Evolutionary conservation across 2,797 vertebrate genomes (phyloP).

Genomic region (Cottoperca gobio): DNA sequence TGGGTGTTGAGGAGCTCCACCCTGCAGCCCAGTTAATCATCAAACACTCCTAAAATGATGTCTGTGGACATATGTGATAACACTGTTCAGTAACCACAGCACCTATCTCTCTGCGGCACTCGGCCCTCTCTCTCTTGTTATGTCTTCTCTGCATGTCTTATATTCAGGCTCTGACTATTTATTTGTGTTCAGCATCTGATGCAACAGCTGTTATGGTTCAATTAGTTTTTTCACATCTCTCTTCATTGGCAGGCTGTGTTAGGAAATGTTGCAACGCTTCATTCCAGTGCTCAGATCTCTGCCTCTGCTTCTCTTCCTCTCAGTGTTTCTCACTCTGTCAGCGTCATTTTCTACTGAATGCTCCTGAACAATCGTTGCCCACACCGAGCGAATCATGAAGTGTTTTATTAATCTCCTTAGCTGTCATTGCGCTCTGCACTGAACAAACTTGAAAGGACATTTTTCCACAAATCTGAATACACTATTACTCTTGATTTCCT

Average conservation of each 20-base stretch:
- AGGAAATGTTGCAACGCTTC: conserved; percentile 19
- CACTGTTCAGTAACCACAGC: conserved; percentile 22
- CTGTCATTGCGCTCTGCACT: not conserved
- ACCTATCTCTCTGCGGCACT: conserved; percentile 33
- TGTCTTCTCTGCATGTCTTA: not conserved
- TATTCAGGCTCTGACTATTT: not conserved
- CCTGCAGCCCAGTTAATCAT: conserved; percentile 41
- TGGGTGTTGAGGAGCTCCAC: conserved; percentile 33
- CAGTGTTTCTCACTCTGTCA: not conserved
- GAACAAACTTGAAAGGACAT: not conserved
- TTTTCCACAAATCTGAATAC: not conserved
- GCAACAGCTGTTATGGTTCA: not conserved
- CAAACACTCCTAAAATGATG: conserved; percentile 50
- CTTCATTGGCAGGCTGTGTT: not conserved
- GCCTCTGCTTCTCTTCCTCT: not conserved
- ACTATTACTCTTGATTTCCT: not conserved
- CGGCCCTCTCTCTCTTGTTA: not conserved
- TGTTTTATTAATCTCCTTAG: not conserved
- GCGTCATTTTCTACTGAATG: not conserved
- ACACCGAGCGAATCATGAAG: not conserved
- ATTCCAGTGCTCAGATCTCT: conserved; percentile 8
- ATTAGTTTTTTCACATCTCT: conserved; percentile 9
- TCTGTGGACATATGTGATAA: conserved; percentile 74
- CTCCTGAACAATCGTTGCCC: not conserved
- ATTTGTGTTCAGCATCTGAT: not conserved